Evolutionary conservation across 2,797 vertebrate species (phyloP), one percentile per base, ranked within the genome.

Genomic region (Rhynchotus rufescens): DNA sequence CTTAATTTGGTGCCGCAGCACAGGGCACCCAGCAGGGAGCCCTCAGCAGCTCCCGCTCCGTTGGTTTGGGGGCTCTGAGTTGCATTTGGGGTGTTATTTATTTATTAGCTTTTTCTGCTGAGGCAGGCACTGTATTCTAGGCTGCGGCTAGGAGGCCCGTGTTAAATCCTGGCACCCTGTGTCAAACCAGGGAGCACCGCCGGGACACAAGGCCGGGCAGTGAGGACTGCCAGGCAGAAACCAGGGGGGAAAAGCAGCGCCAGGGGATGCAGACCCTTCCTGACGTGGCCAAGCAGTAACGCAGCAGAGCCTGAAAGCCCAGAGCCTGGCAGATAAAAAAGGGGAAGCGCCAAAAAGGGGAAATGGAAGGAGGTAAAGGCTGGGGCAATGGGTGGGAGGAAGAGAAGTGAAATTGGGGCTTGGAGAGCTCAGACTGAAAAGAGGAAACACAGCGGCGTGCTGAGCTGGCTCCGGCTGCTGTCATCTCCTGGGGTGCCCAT

Each of bases 271-370:
- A 56, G 54, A 7, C 9, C 5, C 67, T 30, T 52, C 67, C 67
- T 30, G 26, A 54, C 26, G 17, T 17, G 9, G 30, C 54, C 54
- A 56, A n/a, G 54, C 30, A 12, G 16, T 30, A 30, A 54, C 16
- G 12, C 10, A n/a, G 52, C 16, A 56, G 30, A 64, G 42, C 10
- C 62, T 34, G 54, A 85, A 28, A 59, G 2, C 62, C 40, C 34
- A 28, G 69, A 22, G 73, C 25, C 30, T 13, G 4, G 40, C 17
- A 44, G 78, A 42, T 56, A 64, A 49, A 89, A 93, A 96, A 96
- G 93, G 67, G 90, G 96, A 96, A 96, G 90, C 80, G 79, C 14
- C 90, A 80, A 95, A 96, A 96, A 87, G 86, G 72, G 95, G 95
- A 96, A 96, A 91, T 74, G 34, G 45, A 89, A 87, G 38, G 90